phyloP scores from a whole-genome alignment of 1,140 invertebrate genomes.

The Charaxes varanes region DNA sequence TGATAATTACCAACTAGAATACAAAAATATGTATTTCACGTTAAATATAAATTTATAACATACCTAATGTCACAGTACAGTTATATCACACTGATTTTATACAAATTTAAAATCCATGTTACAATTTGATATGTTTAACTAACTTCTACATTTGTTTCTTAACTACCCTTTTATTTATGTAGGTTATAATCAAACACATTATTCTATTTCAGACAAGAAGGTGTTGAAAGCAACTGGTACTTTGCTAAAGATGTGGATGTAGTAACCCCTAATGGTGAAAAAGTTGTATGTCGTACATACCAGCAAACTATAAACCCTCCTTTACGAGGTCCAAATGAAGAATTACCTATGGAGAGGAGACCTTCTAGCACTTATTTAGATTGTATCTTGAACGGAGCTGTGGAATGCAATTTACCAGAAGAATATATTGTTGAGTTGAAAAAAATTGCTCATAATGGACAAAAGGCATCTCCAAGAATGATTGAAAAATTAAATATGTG shows the following conservation, averaged over 20 bases:
- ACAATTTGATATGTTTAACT: neutral
- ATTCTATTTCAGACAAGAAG: conserved; percentile 80
- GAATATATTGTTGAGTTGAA: conserved; percentile 50
- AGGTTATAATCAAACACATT: neutral
- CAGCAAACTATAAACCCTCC: conserved; percentile 74
- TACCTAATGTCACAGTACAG: no score
- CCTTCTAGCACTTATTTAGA: conserved; percentile 83
- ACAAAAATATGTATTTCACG: no score
- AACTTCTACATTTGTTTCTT: neutral
- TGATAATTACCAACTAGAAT: no score
- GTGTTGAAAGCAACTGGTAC: conserved; percentile 81
- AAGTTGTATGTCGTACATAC: conserved; percentile 79
- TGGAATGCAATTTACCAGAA: conserved; percentile 78
- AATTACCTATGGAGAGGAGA: conserved; percentile 74
- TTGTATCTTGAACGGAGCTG: conserved; percentile 78
- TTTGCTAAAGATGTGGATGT: conserved; percentile 78
- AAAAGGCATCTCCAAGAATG: conserved; percentile 50
- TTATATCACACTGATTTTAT: no score
- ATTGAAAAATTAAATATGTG: conserved; percentile 45
- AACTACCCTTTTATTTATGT: neutral
- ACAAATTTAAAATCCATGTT: no score
- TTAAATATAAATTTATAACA: no score
- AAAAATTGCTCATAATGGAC: conserved; percentile 58
- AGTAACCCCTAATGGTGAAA: conserved; percentile 66
- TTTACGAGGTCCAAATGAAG: conserved; percentile 43